Evolutionary conservation across 2,888 invertebrate species (phyloP), one percentile per base, ranked within the genome.

Genomic region (Oscheius sp.): DNA sequence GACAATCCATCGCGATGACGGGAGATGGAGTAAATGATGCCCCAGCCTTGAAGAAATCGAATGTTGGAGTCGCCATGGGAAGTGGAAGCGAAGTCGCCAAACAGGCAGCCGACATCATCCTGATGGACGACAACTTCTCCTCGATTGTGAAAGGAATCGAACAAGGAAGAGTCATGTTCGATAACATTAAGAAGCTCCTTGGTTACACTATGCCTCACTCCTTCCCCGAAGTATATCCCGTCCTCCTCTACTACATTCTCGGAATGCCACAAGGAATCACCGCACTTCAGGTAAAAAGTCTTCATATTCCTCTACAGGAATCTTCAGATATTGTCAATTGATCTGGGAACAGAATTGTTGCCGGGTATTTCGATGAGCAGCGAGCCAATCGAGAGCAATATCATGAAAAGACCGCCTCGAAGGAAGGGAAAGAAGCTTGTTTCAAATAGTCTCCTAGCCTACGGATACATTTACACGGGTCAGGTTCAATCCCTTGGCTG

Each of bases 51-150:
- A 59, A 59, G 17, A 59, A 59, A 30, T 12, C 59, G 17, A 59
- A 75, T 70, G 28, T 66, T 45, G 66, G 66, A 45, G 30, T 66
- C 8, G 66, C 56, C 22, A 66, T 66, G 66, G 66, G 66, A 45
- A 49, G 49, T 49, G 62, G 76, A 24, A 70, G 70, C 30, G 77
- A 77, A 38, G 76, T 77, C 22, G 77, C 77, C 30, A 77, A 76
- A 44, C 76, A 77, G 50, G 77, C 77, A n/a, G 68, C 76, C 6
- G 73, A 77, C 65, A 71, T 77, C 56, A 64, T 77, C 17, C 71
- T 77, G 12, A 74, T 72, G 76, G 76, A 77, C 59, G 77, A 77
- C 56, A 74, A 77, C 67, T 77, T 77, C 50, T 44, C 77, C 12
- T 77, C 77, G 33, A 77, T 77, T 51, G 76, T 77, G 30, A 59